Evolutionary conservation across 1,140 invertebrate genomes (phyloP).

Genomic region (Aphidius gifuensis): DNA sequence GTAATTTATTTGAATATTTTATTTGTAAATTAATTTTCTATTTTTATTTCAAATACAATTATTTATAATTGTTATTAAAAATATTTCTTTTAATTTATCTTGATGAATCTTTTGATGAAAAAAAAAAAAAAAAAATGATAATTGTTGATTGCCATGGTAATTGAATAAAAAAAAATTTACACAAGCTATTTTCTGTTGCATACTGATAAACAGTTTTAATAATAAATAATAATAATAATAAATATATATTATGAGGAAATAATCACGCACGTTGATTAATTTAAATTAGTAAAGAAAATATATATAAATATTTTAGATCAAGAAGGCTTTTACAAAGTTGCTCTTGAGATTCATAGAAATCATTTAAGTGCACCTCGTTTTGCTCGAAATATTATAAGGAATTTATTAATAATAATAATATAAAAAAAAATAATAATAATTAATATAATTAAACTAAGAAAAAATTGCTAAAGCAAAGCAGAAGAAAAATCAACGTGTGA

Average conservation of each 20-base stretch:
- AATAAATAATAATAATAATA: not conserved
- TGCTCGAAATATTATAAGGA: no score
- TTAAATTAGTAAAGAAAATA: not conserved
- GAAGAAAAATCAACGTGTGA: no score
- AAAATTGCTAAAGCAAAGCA: no score
- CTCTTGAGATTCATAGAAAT: no score
- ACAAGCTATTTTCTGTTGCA: slow-evolving; percentile 8
- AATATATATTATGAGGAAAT: not conserved
- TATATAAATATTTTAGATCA: no score
- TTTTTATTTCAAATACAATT: slow-evolving; percentile 18
- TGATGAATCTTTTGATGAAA: slow-evolving; percentile 19
- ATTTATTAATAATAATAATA: no score
- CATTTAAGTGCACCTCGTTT: no score
- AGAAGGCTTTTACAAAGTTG: no score
- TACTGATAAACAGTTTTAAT: slow-evolving; percentile 14
- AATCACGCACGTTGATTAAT: slow-evolving; percentile 8
- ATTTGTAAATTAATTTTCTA: slow-evolving; percentile 20
- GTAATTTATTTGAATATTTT: slow-evolving; percentile 17
- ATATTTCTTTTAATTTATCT: slow-evolving; percentile 3
- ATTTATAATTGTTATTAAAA: slow-evolving; percentile 22
- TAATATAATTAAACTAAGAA: no score
- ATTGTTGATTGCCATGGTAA: no score
- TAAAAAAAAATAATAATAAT: no score
- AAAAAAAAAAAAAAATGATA: slow-evolving; percentile 4
- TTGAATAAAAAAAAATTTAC: slow-evolving; percentile 1